A percentile compares a stretch with the other conserved stretches of the same genome.
These are phyloP conservation scores for Tholera decimalis DNA, from an alignment of 2,888 invertebrate genomes.

Conservation along the genomic window DNA sequence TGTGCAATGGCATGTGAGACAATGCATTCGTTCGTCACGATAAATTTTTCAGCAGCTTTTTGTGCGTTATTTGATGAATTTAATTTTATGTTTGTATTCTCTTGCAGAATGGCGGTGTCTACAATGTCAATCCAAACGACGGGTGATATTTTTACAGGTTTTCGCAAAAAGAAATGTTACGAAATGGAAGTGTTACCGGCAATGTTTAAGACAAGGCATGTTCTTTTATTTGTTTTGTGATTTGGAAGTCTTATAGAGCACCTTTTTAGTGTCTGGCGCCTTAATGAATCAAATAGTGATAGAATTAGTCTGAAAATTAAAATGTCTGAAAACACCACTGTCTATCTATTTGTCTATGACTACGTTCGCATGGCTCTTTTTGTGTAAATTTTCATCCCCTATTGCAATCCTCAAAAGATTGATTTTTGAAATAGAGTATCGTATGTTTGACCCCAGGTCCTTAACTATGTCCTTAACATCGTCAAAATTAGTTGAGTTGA, in stretches of 20 bases:
- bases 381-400: too few relatives aligned
- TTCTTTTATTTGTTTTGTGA: too few relatives aligned
- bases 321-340: too few relatives aligned
- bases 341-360: too few relatives aligned
- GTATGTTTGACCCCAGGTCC: too few relatives aligned
- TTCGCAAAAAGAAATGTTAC: slow-evolving; percentile 1
- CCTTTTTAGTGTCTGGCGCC: not conserved
- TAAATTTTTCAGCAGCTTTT: slow-evolving; percentile 58
- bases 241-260: not conserved
- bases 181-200: not conserved
- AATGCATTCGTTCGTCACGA: slow-evolving; percentile 58
- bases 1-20: slow-evolving; percentile 59
- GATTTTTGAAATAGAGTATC: too few relatives aligned
- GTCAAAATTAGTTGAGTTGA: too few relatives aligned
- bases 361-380: too few relatives aligned
- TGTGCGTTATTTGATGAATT: slow-evolving; percentile 39
- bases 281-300: not conserved
- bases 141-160: slow-evolving; percentile 25
- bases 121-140: slow-evolving; percentile 38
- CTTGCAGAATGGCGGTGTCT: slow-evolving; percentile 18
- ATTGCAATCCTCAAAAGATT: too few relatives aligned
- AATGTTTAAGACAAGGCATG: not conserved
- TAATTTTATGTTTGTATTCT: slow-evolving; percentile 42
- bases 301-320: not conserved
- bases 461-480: too few relatives aligned